These are phyloP conservation scores for Malthinus seriepunctatus DNA, from an alignment of 2,888 invertebrate species.

Conservation along the genomic window DNA sequence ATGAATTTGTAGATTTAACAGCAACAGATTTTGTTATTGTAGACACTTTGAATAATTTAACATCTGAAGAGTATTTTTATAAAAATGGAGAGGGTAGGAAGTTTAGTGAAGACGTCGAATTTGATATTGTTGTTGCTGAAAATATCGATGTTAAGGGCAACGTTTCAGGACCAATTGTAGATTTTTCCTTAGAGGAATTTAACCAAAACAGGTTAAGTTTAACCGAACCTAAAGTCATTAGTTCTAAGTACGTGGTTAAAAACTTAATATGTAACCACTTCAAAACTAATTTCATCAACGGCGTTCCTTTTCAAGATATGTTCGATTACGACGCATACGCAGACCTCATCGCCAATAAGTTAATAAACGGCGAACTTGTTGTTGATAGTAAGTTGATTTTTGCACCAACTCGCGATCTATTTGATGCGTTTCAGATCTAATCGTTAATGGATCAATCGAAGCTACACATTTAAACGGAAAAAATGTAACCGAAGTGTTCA, in stretches of 20 bases:
- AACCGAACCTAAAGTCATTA: conserved; percentile 44
- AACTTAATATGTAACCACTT: conserved; percentile 44
- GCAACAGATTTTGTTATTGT: conserved; percentile 48
- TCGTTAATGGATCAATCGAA: conserved; percentile 48
- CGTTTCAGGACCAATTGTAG: conserved; percentile 45
- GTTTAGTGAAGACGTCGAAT: conserved; percentile 33
- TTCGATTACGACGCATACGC: conserved; percentile 35
- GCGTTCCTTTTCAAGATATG: conserved; percentile 44
- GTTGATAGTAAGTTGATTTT: conserved; percentile 46
- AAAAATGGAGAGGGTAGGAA: conserved; percentile 32
- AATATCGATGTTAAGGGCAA: conserved; percentile 47
- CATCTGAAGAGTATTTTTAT: conserved; percentile 41
- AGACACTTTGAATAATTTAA: conserved; percentile 50
- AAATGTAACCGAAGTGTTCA: conserved; percentile 40
- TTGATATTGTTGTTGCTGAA: conserved; percentile 43
- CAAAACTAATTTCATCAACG: conserved; percentile 47
- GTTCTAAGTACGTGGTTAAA: conserved; percentile 46
- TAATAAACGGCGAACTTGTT: conserved; percentile 51
- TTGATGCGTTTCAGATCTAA: conserved; percentile 41
- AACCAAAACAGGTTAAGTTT: conserved; percentile 46
- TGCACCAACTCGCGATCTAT: conserved; percentile 3
- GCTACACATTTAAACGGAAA: conserved; percentile 46
- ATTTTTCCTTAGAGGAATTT: conserved; percentile 49
- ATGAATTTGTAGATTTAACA: conserved; percentile 32
- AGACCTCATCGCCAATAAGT: conserved; percentile 44